A percentile compares a stretch with the other conserved stretches of the same genome.
Conservation (phyloP, 2,888 invertebrate genomes). For the Eulithis testata region DNA sequence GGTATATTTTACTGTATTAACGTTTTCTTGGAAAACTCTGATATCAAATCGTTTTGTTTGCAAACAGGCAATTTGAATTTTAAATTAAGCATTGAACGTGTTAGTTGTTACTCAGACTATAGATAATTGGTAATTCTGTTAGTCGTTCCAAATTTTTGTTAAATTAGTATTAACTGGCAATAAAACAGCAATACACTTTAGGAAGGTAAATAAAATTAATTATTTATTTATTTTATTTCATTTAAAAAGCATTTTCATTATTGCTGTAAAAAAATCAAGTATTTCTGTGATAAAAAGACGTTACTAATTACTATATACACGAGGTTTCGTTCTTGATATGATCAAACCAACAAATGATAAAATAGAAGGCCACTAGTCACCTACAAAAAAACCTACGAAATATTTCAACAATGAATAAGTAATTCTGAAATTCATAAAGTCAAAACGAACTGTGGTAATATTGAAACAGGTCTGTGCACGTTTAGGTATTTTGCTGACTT, state of each 20-base stretch:
- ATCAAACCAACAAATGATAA: too few relatives aligned
- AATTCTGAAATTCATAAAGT: slow-evolving; percentile 14
- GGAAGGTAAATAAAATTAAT: too few relatives aligned
- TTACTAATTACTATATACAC: too few relatives aligned
- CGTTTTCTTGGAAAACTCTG: slow-evolving; percentile 3
- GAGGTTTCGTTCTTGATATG: too few relatives aligned
- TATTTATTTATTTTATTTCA: too few relatives aligned
- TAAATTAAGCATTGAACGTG: slow-evolving; percentile 44
- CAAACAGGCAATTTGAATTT: slow-evolving; percentile 47
- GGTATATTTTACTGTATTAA: background rate
- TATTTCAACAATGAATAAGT: slow-evolving; percentile 2
- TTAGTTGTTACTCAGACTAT: slow-evolving; percentile 31
- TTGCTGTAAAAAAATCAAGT: too few relatives aligned
- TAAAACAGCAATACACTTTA: too few relatives aligned
- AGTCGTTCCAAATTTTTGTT: background rate
- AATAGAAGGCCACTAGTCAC: too few relatives aligned
- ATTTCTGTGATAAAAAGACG: too few relatives aligned
- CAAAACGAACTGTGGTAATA: slow-evolving; percentile 24
- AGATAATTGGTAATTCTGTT: slow-evolving; percentile 20
- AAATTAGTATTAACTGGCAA: background rate
- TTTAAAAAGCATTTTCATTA: too few relatives aligned
- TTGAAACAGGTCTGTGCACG: slow-evolving; percentile 24
- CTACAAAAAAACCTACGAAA: background rate
- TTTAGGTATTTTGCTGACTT: slow-evolving; percentile 45
- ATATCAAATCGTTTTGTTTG: slow-evolving; percentile 41